Percentiles rank a stretch among this genome's conserved stretches.
These are phyloP conservation scores for Yponomeuta evonymella DNA, from an alignment of 2,888 invertebrate genomes.

Conservation along the genomic window DNA sequence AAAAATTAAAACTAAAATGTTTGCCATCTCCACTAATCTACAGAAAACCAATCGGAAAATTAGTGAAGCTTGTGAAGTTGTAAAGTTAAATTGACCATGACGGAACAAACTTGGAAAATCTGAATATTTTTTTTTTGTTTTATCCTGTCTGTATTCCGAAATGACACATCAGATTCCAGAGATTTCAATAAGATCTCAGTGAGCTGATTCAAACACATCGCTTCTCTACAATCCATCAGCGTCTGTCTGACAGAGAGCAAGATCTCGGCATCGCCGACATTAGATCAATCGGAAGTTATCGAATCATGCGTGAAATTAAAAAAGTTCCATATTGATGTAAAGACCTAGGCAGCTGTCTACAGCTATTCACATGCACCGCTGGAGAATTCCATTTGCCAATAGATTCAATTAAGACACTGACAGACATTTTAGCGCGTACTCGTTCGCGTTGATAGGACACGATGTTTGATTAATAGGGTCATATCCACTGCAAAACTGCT, in stretches of 20 bases:
- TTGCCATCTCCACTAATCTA: too few relatives aligned
- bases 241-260: constrained; percentile 21
- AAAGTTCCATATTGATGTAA: constrained; percentile 48
- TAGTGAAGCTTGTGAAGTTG: too few relatives aligned
- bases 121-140: too few relatives aligned
- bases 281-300: constrained; percentile 43
- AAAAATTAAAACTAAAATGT: too few relatives aligned
- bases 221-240: constrained; percentile 33
- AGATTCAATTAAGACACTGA: not conserved
- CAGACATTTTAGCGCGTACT: too few relatives aligned
- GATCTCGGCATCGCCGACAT: constrained; percentile 39
- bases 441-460: too few relatives aligned
- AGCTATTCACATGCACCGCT: not conserved
- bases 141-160: too few relatives aligned
- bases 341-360: not conserved
- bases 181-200: not conserved
- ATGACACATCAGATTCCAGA: not conserved
- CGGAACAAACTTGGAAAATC: too few relatives aligned
- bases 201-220: constrained; percentile 2
- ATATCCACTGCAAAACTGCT: too few relatives aligned
- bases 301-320: constrained; percentile 71
- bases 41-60: too few relatives aligned
- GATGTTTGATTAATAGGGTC: too few relatives aligned
- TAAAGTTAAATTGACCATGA: too few relatives aligned
- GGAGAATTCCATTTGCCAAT: not conserved